These are phyloP conservation scores for Atethmia centrago DNA, from an alignment of 2,888 invertebrate species.

Conservation along the genomic window DNA sequence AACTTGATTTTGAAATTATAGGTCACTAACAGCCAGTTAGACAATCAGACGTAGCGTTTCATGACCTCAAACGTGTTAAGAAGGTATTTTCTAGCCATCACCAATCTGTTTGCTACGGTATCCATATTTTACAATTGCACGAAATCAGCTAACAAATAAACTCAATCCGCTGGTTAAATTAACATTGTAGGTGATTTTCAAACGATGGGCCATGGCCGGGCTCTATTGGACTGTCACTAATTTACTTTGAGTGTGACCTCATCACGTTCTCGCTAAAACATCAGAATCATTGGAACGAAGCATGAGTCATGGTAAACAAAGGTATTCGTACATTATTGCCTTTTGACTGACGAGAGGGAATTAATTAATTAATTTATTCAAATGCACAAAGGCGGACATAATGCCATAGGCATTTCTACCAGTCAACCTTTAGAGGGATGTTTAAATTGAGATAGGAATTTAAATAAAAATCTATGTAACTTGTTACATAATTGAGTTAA, in stretches of 20 bases:
- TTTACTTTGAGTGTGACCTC: conserved; percentile 38
- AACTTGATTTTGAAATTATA: not conserved
- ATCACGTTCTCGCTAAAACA: conserved; percentile 17
- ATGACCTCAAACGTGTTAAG: not conserved
- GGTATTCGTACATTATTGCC: conserved; percentile 10
- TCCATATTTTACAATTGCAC: conserved; percentile 2
- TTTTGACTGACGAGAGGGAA: conserved; percentile 12
- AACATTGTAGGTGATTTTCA: conserved; percentile 30
- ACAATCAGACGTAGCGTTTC: not conserved
- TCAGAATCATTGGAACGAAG: conserved; percentile 27
- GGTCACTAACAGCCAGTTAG: not conserved
- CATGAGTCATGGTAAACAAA: conserved; percentile 29
- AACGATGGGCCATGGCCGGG: conserved; percentile 8
- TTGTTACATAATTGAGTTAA: not conserved
- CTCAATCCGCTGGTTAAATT: conserved; percentile 19
- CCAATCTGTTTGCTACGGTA: not conserved
- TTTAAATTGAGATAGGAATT: not conserved
- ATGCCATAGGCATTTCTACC: too few species aligned
- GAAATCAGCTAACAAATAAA: conserved; percentile 8
- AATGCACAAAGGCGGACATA: too few species aligned
- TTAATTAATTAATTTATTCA: too few species aligned
- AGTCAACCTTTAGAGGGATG: too few species aligned
- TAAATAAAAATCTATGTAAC: not conserved
- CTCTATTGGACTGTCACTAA: conserved; percentile 35
- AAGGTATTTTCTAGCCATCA: too few species aligned